phyloP scores from a whole-genome alignment of 2,113 vertebrate species.

The Panthera leo region DNA sequence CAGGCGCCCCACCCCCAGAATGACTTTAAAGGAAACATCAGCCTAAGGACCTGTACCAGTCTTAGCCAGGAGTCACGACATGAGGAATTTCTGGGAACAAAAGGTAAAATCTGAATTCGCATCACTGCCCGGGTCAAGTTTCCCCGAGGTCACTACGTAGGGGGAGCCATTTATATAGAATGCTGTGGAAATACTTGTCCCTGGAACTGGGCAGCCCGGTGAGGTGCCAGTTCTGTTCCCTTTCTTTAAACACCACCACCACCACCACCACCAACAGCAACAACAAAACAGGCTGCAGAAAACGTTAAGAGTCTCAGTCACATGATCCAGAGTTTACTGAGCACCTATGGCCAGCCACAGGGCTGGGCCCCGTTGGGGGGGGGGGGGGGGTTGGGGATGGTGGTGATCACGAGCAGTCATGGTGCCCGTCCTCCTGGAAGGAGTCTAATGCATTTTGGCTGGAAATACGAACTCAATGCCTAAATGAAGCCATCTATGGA shows the following conservation, averaged over 20 bases:
- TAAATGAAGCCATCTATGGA: too few relatives aligned
- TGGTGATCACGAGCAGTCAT: not conserved
- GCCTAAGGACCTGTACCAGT: not conserved
- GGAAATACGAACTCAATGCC: not conserved
- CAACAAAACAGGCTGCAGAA: not conserved
- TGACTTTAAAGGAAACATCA: not conserved
- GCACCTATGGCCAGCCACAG: too few relatives aligned
- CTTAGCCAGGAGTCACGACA: not conserved
- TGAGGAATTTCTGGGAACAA: not conserved
- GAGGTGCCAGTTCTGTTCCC: not conserved
- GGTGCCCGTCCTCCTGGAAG: not conserved
- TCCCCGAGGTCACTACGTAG: too few relatives aligned
- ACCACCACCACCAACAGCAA: not conserved
- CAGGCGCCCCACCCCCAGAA: not conserved
- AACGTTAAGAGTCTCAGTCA: not conserved
- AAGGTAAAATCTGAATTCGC: not conserved
- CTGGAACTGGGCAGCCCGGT: rapidly evolving
- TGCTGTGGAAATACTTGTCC: rapidly evolving
- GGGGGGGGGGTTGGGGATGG: too few relatives aligned
- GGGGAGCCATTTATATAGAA: rapidly evolving
- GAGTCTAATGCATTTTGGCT: not conserved
- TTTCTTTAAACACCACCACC: not conserved
- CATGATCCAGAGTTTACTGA: not conserved
- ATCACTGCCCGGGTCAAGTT: not conserved
- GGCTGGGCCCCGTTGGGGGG: rapidly evolving